These are phyloP conservation scores for Podarcis raffonei DNA, from an alignment of 2,113 vertebrate species.

Conservation along the genomic window DNA sequence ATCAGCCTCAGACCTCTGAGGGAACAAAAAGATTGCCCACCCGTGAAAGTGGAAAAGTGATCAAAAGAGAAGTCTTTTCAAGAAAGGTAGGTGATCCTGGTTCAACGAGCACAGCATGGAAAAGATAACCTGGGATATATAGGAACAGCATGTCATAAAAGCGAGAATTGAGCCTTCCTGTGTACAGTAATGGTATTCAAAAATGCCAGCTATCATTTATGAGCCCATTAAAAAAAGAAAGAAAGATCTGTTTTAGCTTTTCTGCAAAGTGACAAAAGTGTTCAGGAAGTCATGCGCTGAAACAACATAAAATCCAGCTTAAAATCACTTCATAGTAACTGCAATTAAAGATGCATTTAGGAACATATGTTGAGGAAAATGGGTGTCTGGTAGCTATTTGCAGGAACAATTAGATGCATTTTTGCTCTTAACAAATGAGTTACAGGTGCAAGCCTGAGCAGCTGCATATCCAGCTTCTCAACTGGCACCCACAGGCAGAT, in stretches of 20 bases:
- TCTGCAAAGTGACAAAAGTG: not conserved
- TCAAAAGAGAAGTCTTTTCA: not conserved
- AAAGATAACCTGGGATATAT: not conserved
- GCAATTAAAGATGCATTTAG: slow-evolving; percentile 28
- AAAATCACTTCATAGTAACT: slow-evolving; percentile 5
- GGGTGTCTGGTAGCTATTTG: slow-evolving; percentile 15
- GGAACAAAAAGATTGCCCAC: not conserved
- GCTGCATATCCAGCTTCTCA: slow-evolving; percentile 16
- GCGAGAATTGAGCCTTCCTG: too few relatives aligned
- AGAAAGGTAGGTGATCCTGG: not conserved
- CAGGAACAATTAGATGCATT: slow-evolving; percentile 18
- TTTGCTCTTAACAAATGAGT: slow-evolving; percentile 23
- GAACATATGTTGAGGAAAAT: slow-evolving; percentile 26
- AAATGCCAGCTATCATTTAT: not conserved
- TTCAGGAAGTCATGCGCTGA: slow-evolving; percentile 8
- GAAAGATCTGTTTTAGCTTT: not conserved
- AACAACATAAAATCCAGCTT: slow-evolving; percentile 12
- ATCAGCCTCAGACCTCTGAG: not conserved
- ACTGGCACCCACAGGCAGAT: not conserved
- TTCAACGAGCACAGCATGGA: not conserved
- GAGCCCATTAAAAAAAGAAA: not conserved
- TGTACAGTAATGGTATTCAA: not conserved
- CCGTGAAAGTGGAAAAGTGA: not conserved
- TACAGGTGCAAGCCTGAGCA: slow-evolving; percentile 25
- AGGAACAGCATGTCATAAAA: not conserved